These are phyloP conservation scores for Ormia ochracea DNA, from an alignment of 2,888 invertebrate genomes.

Conservation along the genomic window DNA sequence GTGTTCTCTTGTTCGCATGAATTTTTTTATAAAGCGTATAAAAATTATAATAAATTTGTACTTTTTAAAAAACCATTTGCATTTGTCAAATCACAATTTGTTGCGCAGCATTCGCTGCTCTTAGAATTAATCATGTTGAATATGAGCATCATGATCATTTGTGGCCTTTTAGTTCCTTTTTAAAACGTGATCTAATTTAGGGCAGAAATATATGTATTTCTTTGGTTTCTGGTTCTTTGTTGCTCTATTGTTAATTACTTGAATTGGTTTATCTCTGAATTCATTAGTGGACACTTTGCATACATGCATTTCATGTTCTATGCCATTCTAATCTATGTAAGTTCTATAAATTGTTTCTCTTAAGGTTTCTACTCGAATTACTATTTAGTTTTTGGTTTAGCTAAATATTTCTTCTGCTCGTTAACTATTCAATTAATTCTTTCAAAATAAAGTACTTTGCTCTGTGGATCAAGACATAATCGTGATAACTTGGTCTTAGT, in stretches of 20 bases:
- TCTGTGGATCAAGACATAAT: background rate
- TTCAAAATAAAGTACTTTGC: background rate
- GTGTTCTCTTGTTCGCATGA: background rate
- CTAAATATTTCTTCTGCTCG: background rate
- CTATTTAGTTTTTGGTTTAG: background rate
- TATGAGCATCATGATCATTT: slow-evolving; percentile 1
- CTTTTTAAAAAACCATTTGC: slow-evolving; percentile 17
- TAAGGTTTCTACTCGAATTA: slow-evolving; percentile 3
- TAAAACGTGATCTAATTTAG: slow-evolving; percentile 53
- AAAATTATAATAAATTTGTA: background rate
- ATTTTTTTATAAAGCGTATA: background rate
- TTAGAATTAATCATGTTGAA: slow-evolving; percentile 25
- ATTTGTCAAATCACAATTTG: slow-evolving; percentile 46
- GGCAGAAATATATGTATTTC: slow-evolving; percentile 17
- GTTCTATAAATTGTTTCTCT: background rate
- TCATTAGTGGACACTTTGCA: slow-evolving; percentile 45
- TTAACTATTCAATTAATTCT: background rate
- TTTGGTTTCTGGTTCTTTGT: background rate
- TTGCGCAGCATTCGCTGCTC: background rate
- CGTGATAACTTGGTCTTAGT: background rate
- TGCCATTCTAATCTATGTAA: slow-evolving; percentile 30
- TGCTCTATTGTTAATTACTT: background rate
- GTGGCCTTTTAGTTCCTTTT: slow-evolving; percentile 40
- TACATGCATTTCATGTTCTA: slow-evolving; percentile 39
- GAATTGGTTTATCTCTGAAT: slow-evolving; percentile 28